phyloP scores from a whole-genome alignment of 2,797 vertebrate species.

The Tangara arthus region DNA sequence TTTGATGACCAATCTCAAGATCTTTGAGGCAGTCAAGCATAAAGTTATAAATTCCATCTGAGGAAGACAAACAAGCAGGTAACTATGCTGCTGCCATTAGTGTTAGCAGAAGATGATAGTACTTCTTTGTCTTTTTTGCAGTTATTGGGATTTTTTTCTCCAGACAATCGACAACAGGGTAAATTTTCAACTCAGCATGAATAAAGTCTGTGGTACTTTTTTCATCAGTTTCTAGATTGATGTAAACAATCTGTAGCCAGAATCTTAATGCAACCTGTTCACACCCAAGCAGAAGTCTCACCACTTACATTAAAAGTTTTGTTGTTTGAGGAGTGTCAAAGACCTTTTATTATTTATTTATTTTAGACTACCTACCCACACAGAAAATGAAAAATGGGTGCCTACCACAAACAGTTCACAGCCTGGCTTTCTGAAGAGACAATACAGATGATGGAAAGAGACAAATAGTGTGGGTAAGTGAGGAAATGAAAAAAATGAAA shows the following conservation, averaged over 20 bases:
- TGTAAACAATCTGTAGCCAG: background rate
- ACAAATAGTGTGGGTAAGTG: background rate
- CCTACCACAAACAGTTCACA: background rate
- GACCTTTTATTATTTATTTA: background rate
- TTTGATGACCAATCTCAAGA: background rate
- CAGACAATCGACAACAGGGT: background rate
- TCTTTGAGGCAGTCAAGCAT: background rate
- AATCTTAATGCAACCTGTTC: background rate
- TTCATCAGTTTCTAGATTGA: background rate
- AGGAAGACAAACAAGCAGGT: background rate
- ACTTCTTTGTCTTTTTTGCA: background rate
- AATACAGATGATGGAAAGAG: background rate
- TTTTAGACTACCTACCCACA: background rate
- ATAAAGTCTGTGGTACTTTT: background rate
- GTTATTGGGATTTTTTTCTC: background rate
- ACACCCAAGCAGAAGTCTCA: background rate
- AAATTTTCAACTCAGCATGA: background rate
- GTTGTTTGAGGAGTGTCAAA: background rate
- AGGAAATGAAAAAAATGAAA: slow-evolving; percentile 16
- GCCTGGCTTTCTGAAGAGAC: background rate
- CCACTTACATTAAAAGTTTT: background rate
- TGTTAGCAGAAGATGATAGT: background rate
- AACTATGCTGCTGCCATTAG: background rate
- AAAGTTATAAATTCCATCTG: background rate
- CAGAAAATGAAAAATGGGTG: background rate